phyloP scores from a whole-genome alignment of 2,888 invertebrate species.

The Antheraea assamensis region DNA sequence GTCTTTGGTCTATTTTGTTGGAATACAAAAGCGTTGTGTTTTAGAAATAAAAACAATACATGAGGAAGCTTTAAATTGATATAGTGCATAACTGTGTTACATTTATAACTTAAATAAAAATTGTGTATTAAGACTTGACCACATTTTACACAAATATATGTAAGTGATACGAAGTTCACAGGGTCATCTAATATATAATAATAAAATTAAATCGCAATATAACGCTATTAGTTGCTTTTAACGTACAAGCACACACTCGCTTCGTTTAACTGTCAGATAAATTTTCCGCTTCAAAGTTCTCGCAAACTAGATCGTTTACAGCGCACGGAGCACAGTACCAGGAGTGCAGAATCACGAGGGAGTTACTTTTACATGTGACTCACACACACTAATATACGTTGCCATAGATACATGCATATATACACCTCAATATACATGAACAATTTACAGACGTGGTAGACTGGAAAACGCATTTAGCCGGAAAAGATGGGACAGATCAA shows the following conservation, averaged over 20 bases:
- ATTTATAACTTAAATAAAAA: no score
- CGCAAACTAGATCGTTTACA: slow-evolving; percentile 70
- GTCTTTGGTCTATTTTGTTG: no score
- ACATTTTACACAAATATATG: no score
- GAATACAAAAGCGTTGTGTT: no score
- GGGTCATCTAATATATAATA: no score
- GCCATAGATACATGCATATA: slow-evolving; percentile 34
- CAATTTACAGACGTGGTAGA: slow-evolving; percentile 62
- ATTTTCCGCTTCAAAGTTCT: slow-evolving; percentile 68
- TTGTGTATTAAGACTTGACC: no score
- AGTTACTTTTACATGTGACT: slow-evolving; percentile 59
- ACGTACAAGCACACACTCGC: slow-evolving; percentile 34
- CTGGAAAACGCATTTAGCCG: slow-evolving; percentile 68
- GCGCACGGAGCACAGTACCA: slow-evolving; percentile 57
- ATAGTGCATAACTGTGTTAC: no score
- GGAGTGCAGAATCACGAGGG: slow-evolving; percentile 49
- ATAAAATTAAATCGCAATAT: slow-evolving; percentile 19
- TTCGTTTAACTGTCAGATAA: slow-evolving; percentile 60
- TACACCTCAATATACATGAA: slow-evolving; percentile 42
- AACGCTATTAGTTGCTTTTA: slow-evolving; percentile 21
- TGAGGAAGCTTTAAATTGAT: no score
- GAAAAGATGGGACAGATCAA: slow-evolving; percentile 66
- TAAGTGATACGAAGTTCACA: no score
- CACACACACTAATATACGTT: slow-evolving; percentile 53
- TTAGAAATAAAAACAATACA: no score